Evolutionary conservation across 1,140 invertebrate species (phyloP).

Genomic region (Habropoda laboriosa): DNA sequence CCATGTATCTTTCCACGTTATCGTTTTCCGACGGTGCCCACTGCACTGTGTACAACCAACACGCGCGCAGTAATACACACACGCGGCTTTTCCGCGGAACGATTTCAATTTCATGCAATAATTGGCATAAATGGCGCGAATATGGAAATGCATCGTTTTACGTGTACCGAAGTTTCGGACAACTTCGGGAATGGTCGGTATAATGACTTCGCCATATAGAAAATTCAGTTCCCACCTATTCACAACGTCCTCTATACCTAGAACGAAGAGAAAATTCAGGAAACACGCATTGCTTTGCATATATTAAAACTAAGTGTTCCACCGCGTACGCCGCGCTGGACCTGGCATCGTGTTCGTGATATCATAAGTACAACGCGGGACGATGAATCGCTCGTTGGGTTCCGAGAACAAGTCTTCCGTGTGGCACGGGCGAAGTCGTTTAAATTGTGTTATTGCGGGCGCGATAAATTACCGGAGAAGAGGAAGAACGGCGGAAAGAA

Average conservation of each 20-base stretch:
- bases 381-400: slow-evolving; percentile 43
- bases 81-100: slow-evolving; percentile 16
- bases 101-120: slow-evolving; percentile 49
- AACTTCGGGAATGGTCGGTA: slow-evolving; percentile 8
- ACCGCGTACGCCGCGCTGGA: neutral
- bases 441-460: slow-evolving; percentile 50
- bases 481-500: neutral
- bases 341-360: slow-evolving; percentile 27
- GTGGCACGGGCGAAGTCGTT: slow-evolving; percentile 32
- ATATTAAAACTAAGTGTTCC: slow-evolving; percentile 46
- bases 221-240: slow-evolving; percentile 47
- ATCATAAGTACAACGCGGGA: slow-evolving; percentile 40
- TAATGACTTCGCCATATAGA: slow-evolving; percentile 24
- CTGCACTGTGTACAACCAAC: too few species aligned
- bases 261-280: slow-evolving; percentile 41
- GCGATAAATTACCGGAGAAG: slow-evolving; percentile 28
- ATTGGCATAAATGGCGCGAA: slow-evolving; percentile 46
- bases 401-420: slow-evolving; percentile 47
- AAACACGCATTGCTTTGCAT: slow-evolving; percentile 52
- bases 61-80: too few species aligned
- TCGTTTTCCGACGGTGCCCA: neutral
- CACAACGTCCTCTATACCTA: slow-evolving; percentile 25
- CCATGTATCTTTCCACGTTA: slow-evolving; percentile 10
- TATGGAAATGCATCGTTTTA: slow-evolving; percentile 39
- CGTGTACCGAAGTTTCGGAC: slow-evolving; percentile 24